Conservation (phyloP, 2,888 invertebrate species). For the Lingula anatina region DNA sequence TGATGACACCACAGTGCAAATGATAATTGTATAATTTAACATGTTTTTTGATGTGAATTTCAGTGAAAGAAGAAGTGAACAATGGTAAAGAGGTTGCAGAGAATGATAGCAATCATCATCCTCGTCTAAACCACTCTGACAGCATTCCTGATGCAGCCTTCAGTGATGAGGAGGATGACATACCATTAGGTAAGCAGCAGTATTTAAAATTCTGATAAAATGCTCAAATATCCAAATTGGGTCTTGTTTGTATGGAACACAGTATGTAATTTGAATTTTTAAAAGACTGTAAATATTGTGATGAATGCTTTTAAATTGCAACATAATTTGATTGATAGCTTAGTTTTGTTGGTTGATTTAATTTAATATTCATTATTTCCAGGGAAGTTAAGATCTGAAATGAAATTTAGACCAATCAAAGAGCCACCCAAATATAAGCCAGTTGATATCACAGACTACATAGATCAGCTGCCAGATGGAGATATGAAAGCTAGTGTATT, state of each 20-base stretch:
- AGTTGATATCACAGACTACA: conserved; percentile 50
- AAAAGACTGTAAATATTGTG: too few species aligned
- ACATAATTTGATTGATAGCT: too few species aligned
- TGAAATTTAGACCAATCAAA: conserved; percentile 41
- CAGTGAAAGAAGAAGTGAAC: conserved; percentile 24
- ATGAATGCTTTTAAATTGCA: too few species aligned
- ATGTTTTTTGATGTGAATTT: too few species aligned
- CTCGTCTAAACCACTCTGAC: too few species aligned
- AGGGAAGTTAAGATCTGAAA: conserved; percentile 67
- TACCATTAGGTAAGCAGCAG: conserved; percentile 35
- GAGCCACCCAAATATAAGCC: conserved; percentile 33
- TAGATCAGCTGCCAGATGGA: conserved; percentile 53
- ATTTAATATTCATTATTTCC: conserved; percentile 11
- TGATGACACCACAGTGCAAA: too few species aligned
- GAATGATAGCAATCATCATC: conserved; percentile 7
- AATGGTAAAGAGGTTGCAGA: conserved; percentile 25
- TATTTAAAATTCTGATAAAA: too few species aligned
- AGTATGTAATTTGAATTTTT: too few species aligned
- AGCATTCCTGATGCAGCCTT: conserved; percentile 67
- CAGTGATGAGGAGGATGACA: conserved; percentile 77
- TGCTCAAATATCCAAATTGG: too few species aligned
- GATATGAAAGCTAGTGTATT: conserved; percentile 59
- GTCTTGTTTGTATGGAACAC: too few species aligned
- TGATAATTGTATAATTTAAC: too few species aligned
- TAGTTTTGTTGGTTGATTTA: neutral